These are phyloP conservation scores for Adineta ricciae DNA, from an alignment of 2,888 invertebrate genomes.

Conservation along the genomic window DNA sequence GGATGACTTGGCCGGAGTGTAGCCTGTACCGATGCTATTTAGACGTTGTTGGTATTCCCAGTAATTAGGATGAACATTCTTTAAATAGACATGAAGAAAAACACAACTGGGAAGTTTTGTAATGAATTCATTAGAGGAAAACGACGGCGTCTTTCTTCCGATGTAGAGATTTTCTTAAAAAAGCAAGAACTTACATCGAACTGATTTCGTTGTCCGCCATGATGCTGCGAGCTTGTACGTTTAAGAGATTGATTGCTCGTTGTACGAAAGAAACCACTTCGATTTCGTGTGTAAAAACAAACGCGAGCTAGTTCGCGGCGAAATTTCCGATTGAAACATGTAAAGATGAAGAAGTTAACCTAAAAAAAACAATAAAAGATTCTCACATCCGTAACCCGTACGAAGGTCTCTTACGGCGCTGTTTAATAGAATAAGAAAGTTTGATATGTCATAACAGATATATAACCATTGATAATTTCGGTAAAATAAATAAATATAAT, in stretches of 20 bases:
- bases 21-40: neutral
- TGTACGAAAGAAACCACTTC: neutral
- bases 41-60: neutral
- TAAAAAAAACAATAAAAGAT: neutral
- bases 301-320: neutral
- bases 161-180: neutral
- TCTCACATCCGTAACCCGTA: neutral
- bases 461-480: neutral
- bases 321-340: slow-evolving; percentile 13
- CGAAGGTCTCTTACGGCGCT: neutral
- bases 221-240: neutral
- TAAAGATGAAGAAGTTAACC: neutral
- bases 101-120: too few relatives aligned
- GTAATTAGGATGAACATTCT: neutral
- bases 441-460: slow-evolving; percentile 2
- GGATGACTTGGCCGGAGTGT: too few relatives aligned
- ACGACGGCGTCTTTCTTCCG: too few relatives aligned
- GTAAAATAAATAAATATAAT: slow-evolving; percentile 8
- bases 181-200: neutral
- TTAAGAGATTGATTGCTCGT: neutral
- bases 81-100: neutral
- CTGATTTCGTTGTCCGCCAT: neutral
- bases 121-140: too few relatives aligned
- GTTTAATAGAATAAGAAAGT: slow-evolving; percentile 11
- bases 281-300: neutral